A percentile compares a stretch with the other conserved stretches of the same genome.
phyloP scores from a whole-genome alignment of 2,797 vertebrate species.

The Diplodus sargus region DNA sequence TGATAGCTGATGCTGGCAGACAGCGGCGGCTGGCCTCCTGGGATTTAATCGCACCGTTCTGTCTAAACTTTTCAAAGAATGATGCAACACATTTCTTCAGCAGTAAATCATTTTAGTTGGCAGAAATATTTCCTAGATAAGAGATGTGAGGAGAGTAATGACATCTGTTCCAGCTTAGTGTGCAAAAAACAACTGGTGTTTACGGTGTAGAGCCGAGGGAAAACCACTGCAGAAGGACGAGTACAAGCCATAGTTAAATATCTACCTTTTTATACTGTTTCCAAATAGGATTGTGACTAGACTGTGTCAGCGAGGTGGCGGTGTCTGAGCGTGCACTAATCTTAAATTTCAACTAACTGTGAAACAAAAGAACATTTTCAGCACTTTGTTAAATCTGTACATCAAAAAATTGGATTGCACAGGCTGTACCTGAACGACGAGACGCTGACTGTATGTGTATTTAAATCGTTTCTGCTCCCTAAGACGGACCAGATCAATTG shows the following conservation, averaged over 20 bases:
- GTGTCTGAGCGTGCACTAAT: not conserved
- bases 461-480: constrained; percentile 12
- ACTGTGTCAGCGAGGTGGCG: not conserved
- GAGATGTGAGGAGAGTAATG: constrained; percentile 1
- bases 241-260: too few species aligned
- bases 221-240: not conserved
- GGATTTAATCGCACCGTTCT: constrained; percentile 5
- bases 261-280: constrained; percentile 2
- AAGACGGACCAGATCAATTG: constrained; percentile 31
- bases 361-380: not conserved
- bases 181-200: not conserved
- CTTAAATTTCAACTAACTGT: not conserved
- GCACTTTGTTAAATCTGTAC: not conserved
- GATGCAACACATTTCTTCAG: not conserved
- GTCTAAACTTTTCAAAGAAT: constrained; percentile 30
- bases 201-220: not conserved
- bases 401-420: not conserved
- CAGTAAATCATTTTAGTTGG: not conserved
- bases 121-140: not conserved
- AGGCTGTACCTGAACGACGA: not conserved
- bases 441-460: not conserved
- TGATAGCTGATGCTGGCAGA: constrained; percentile 46
- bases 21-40: not conserved
- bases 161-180: not conserved
- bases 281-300: constrained; percentile 4